These are phyloP conservation scores for Aricia artaxerxes DNA, from an alignment of 2,888 invertebrate genomes.

Conservation along the genomic window DNA sequence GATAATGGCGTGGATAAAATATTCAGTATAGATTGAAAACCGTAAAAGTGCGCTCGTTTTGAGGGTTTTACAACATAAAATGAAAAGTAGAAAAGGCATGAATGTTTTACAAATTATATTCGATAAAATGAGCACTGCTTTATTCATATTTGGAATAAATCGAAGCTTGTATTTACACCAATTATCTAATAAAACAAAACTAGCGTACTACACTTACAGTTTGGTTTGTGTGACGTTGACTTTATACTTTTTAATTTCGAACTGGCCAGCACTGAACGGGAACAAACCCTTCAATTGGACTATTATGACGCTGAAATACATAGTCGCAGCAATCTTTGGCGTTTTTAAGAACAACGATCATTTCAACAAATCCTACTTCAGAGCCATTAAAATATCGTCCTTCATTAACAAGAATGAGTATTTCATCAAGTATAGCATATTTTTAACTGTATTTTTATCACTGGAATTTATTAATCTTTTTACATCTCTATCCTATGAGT, in stretches of 20 bases:
- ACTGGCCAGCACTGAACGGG: slow-evolving; percentile 7
- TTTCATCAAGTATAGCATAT: slow-evolving; percentile 1
- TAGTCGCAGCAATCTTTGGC: background rate
- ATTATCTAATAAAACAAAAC: background rate
- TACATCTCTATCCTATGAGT: background rate
- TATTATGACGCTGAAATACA: slow-evolving; percentile 13
- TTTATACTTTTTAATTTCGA: slow-evolving; percentile 19
- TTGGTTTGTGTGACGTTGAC: background rate
- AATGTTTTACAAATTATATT: slow-evolving; percentile 7
- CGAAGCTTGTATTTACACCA: slow-evolving; percentile 13
- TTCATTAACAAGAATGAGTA: background rate
- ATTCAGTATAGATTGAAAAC: slow-evolving; percentile 14
- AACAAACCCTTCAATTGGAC: slow-evolving; percentile 26
- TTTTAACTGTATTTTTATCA: slow-evolving; percentile 4
- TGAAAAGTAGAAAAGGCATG: background rate
- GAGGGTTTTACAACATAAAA: background rate
- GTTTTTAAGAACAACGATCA: slow-evolving; percentile 18
- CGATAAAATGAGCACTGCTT: background rate
- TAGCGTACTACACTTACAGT: slow-evolving; percentile 21
- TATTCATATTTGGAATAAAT: slow-evolving; percentile 27
- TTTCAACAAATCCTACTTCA: slow-evolving; percentile 19
- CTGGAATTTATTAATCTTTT: slow-evolving; percentile 24
- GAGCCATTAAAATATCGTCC: background rate
- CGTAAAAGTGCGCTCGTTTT: background rate
- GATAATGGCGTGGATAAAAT: background rate